phyloP scores from a whole-genome alignment of 2,888 invertebrate genomes.

The Ectobius pallidus region DNA sequence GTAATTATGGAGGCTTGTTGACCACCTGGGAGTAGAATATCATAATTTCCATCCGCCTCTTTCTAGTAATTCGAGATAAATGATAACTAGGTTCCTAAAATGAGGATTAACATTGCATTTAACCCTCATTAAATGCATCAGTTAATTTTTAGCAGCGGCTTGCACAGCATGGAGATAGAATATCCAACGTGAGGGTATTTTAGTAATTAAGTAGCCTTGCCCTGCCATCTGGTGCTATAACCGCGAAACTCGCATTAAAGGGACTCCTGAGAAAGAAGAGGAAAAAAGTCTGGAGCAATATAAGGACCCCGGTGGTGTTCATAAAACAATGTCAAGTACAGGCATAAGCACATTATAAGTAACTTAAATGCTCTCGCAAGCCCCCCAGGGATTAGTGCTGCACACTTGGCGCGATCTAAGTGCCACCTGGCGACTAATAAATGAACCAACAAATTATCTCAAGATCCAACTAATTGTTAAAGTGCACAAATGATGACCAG shows the following conservation, averaged over 20 bases:
- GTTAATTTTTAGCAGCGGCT: conserved; percentile 16
- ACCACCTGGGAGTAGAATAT: too few relatives aligned
- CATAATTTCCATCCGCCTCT: too few relatives aligned
- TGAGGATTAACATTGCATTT: conserved; percentile 19
- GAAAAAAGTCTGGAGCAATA: conserved; percentile 6
- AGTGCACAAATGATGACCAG: too few relatives aligned
- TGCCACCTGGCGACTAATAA: conserved; percentile 13
- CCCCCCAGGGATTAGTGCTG: too few relatives aligned
- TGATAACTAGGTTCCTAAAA: too few relatives aligned
- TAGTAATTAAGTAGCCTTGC: too few relatives aligned
- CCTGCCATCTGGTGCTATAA: conserved; percentile 34
- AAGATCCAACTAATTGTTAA: too few relatives aligned
- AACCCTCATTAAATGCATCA: conserved; percentile 22
- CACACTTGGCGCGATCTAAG: too few relatives aligned
- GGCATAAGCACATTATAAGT: too few relatives aligned
- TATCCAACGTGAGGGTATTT: conserved; percentile 1
- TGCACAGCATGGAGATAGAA: neutral
- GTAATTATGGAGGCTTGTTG: too few relatives aligned
- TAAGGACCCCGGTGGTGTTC: conserved; percentile 3
- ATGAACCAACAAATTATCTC: too few relatives aligned
- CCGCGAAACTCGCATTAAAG: conserved; percentile 38
- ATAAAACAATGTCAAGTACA: neutral
- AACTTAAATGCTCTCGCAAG: conserved; percentile 8
- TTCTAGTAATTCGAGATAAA: too few relatives aligned
- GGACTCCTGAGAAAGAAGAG: conserved; percentile 19